Evolutionary conservation across 2,113 vertebrate genomes (phyloP).

Genomic region (Cryptomyrus ogoouensis): DNA sequence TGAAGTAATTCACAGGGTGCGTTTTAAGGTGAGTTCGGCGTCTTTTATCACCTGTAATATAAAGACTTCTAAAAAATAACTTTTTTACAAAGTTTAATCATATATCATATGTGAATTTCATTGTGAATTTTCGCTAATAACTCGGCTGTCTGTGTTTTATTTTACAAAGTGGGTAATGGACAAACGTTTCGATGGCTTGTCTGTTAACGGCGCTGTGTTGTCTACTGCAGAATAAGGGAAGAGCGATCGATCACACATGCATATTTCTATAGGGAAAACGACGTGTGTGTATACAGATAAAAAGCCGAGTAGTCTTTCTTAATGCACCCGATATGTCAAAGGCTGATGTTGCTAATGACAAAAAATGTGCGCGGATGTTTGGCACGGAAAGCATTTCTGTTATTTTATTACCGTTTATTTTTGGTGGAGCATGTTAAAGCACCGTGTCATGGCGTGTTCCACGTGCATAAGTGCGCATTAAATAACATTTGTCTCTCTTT

Average conservation of each 20-base stretch:
- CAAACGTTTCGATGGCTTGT: background rate
- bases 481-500: background rate
- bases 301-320: background rate
- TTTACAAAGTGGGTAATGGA: background rate
- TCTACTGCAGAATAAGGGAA: slow-evolving; percentile 24
- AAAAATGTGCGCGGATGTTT: background rate
- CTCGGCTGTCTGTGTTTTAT: background rate
- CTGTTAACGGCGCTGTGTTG: slow-evolving; percentile 16
- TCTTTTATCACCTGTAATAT: background rate
- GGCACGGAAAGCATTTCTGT: background rate
- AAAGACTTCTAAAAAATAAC: slow-evolving; percentile 2
- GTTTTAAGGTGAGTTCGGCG: slow-evolving; percentile 25
- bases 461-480: slow-evolving; percentile 5
- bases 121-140: background rate
- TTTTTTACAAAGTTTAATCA: slow-evolving; percentile 15
- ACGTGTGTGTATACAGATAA: background rate
- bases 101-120: background rate
- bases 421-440: background rate
- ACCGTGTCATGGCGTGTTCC: background rate
- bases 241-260: slow-evolving; percentile 18
- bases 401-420: background rate
- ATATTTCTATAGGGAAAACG: slow-evolving; percentile 9
- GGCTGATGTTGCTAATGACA: background rate
- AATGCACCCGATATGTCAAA: background rate
- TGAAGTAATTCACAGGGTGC: background rate